A percentile compares a stretch with the other conserved stretches of the same genome.
These are phyloP conservation scores for Ormyrus labotus DNA, from an alignment of 2,888 invertebrate species.

Conservation along the genomic window DNA sequence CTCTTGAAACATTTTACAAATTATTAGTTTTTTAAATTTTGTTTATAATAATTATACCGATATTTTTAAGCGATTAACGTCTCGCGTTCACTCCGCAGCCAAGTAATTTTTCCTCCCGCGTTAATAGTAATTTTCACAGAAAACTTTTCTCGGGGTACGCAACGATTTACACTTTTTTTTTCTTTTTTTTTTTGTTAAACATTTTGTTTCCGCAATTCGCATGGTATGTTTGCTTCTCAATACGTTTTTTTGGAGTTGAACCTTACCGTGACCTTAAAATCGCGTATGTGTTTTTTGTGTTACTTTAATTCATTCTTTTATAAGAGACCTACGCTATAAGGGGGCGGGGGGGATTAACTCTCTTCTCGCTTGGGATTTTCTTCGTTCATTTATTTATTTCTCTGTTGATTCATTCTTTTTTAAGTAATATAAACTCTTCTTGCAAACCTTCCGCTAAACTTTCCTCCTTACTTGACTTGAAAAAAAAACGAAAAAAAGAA, in stretches of 20 bases:
- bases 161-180: constrained; percentile 1
- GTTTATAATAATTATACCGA: too few species aligned
- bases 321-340: constrained; percentile 5
- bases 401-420: not conserved
- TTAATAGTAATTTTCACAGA: too few species aligned
- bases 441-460: constrained; percentile 44
- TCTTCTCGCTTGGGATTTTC: too few species aligned
- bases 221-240: constrained; percentile 23
- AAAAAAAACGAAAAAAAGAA: constrained; percentile 16
- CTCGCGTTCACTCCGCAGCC: too few species aligned
- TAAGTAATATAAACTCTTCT: constrained; percentile 41
- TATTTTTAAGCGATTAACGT: too few species aligned
- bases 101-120: too few species aligned
- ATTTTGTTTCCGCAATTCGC: constrained; percentile 1
- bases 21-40: too few species aligned
- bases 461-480: not conserved
- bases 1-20: too few species aligned
- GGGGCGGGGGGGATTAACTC: not conserved
- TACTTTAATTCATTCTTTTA: not conserved
- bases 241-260: constrained; percentile 67
- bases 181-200: constrained; percentile 11
- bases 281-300: constrained; percentile 55
- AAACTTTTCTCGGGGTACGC: too few species aligned
- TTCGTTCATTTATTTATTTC: too few species aligned
- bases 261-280: constrained; percentile 68